Percentiles rank a stretch among this genome's conserved stretches.
phyloP scores from a whole-genome alignment of 1,140 invertebrate species.

The Drosophila pruinosa region DNA sequence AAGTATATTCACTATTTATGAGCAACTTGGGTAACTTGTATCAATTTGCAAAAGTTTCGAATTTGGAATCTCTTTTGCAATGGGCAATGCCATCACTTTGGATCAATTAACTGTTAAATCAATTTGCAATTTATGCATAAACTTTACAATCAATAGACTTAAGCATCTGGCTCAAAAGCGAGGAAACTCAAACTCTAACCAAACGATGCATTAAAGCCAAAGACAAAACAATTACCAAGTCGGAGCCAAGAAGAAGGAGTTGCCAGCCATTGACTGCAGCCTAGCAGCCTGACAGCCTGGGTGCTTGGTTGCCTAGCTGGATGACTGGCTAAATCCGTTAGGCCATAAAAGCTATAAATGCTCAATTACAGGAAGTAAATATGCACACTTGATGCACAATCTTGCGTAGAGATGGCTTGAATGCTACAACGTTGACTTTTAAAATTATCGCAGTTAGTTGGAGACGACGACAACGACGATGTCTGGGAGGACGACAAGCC shows the following conservation, averaged over 20 bases:
- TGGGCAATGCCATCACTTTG: constrained; percentile 46
- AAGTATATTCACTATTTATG: constrained; percentile 29
- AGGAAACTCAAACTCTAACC: neutral
- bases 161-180: constrained; percentile 30
- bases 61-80: constrained; percentile 16
- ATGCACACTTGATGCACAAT: constrained; percentile 80
- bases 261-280: neutral
- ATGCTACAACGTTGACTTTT: constrained; percentile 63
- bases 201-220: constrained; percentile 58
- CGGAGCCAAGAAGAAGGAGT: neutral
- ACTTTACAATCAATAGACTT: constrained; percentile 77
- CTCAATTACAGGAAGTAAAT: constrained; percentile 81
- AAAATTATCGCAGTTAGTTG: constrained; percentile 68
- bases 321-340: constrained; percentile 66
- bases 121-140: constrained; percentile 80
- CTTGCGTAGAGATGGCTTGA: constrained; percentile 67
- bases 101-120: constrained; percentile 80
- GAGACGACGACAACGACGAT: neutral
- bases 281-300: neutral
- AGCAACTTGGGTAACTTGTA: constrained; percentile 3
- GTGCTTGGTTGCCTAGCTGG: neutral
- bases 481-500: constrained; percentile 28
- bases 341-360: constrained; percentile 81
- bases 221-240: constrained; percentile 72
- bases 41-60: constrained; percentile 15